Percentiles rank a stretch among this genome's conserved stretches.
These are phyloP conservation scores for Prosapia bicincta DNA, from an alignment of 2,888 invertebrate genomes.

Conservation along the genomic window DNA sequence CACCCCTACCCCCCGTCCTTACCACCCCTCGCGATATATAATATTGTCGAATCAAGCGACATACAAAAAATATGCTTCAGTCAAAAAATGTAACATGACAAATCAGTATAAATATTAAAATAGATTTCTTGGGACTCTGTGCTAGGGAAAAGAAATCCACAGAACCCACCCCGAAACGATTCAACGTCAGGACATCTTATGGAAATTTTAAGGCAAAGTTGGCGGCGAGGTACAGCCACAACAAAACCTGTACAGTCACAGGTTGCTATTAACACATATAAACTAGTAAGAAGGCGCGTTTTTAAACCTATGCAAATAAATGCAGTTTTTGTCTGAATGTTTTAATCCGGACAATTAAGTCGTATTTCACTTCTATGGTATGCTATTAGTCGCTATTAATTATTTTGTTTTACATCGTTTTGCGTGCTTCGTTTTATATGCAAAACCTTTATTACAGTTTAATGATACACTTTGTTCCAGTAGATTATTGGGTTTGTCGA, in stretches of 20 bases:
- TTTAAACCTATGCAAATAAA: background rate
- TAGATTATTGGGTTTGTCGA: no score
- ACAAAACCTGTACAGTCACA: background rate
- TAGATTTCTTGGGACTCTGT: conserved; percentile 11
- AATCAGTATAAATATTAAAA: conserved; percentile 28
- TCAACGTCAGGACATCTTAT: conserved; percentile 11
- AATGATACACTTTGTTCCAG: no score
- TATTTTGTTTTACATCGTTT: background rate
- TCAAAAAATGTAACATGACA: conserved; percentile 27
- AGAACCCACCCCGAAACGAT: conserved; percentile 3
- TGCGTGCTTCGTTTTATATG: background rate
- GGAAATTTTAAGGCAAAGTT: background rate
- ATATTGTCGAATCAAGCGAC: conserved; percentile 21
- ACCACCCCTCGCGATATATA: conserved; percentile 17
- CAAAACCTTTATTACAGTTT: no score
- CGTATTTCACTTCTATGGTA: background rate
- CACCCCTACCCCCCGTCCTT: conserved; percentile 5
- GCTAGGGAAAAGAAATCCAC: background rate
- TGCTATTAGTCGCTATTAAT: background rate
- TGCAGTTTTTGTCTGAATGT: background rate
- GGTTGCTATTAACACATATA: background rate
- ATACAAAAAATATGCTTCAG: conserved; percentile 21
- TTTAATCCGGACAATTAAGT: background rate
- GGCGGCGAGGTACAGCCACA: background rate
- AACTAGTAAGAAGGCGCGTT: background rate